phyloP scores from a whole-genome alignment of 1,140 invertebrate genomes.

The Drosophila subpulchrella region DNA sequence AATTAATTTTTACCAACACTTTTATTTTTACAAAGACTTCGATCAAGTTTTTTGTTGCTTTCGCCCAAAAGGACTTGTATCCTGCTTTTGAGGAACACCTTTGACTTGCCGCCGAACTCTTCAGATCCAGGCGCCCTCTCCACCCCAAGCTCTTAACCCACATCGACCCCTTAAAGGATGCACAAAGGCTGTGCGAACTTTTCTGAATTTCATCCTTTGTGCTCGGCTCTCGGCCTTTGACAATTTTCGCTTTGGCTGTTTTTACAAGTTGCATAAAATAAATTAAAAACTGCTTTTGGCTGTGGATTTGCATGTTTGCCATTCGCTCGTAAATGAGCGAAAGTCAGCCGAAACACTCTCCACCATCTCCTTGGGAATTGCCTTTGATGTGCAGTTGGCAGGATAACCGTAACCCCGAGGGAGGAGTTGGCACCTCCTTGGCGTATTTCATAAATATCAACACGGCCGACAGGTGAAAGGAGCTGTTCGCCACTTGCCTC shows the following conservation, averaged over 20 bases:
- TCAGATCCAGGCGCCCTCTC: conserved; percentile 15
- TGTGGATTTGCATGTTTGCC: conserved; percentile 62
- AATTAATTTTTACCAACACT: background rate
- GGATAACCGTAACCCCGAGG: conserved; percentile 17
- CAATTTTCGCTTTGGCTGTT: conserved; percentile 58
- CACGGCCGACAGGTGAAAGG: conserved; percentile 57
- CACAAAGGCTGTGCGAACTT: conserved; percentile 31
- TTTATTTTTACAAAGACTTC: background rate
- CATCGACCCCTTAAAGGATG: background rate
- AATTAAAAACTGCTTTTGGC: conserved; percentile 78
- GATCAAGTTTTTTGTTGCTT: background rate
- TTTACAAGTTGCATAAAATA: conserved; percentile 73
- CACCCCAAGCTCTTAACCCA: conserved; percentile 19
- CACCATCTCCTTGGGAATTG: conserved; percentile 54
- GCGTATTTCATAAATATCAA: conserved; percentile 62
- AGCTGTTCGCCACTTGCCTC: conserved; percentile 33
- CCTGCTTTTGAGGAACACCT: conserved; percentile 8
- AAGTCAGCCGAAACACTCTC: conserved; percentile 39
- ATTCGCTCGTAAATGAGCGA: conserved; percentile 50
- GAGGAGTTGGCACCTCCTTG: conserved; percentile 44
- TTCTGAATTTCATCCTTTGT: conserved; percentile 54
- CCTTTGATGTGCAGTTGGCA: conserved; percentile 69
- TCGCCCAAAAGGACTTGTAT: background rate
- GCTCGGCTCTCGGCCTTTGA: conserved; percentile 56
- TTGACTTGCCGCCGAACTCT: conserved; percentile 40